Evolutionary conservation across 2,888 invertebrate species (phyloP).

Genomic region (Latrodectus hesperus): DNA sequence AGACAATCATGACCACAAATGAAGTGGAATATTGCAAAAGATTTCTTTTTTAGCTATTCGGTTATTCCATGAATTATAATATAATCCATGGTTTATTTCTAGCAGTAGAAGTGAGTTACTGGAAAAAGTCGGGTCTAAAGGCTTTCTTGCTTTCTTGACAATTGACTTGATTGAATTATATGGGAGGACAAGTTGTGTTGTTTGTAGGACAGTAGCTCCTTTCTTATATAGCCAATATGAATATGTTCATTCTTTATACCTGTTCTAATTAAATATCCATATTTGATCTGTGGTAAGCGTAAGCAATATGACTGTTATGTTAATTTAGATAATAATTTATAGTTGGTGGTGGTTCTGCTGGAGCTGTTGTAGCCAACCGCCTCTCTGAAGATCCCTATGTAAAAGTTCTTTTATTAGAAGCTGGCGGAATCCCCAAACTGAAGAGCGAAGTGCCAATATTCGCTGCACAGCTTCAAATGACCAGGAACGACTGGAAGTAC

Average conservation of each 20-base stretch:
- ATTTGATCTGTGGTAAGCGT: not conserved
- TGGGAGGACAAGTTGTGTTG: not conserved
- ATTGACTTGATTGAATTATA: not conserved
- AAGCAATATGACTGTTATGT: not conserved
- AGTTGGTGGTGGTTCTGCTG: conserved; percentile 72
- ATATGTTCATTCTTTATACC: not conserved
- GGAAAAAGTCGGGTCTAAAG: too few relatives aligned
- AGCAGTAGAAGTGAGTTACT: too few relatives aligned
- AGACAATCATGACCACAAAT: too few relatives aligned
- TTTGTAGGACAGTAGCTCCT: not conserved
- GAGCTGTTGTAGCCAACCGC: conserved; percentile 72
- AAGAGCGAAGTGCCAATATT: conserved; percentile 92
- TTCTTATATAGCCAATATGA: not conserved
- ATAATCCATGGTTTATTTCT: too few relatives aligned
- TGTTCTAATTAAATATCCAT: not conserved
- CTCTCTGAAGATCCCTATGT: conserved; percentile 72
- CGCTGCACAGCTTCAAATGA: conserved; percentile 73
- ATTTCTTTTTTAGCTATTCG: too few relatives aligned
- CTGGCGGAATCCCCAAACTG: conserved; percentile 79
- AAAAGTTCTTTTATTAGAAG: conserved; percentile 73
- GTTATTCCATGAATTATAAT: too few relatives aligned
- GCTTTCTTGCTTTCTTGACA: not conserved
- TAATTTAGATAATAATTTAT: not conserved
- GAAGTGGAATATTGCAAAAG: too few relatives aligned
- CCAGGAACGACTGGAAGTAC: conserved; percentile 73